Base-by-base conservation (phyloP, 2,797 vertebrate genomes). In the Florisuga fusca region DNA sequence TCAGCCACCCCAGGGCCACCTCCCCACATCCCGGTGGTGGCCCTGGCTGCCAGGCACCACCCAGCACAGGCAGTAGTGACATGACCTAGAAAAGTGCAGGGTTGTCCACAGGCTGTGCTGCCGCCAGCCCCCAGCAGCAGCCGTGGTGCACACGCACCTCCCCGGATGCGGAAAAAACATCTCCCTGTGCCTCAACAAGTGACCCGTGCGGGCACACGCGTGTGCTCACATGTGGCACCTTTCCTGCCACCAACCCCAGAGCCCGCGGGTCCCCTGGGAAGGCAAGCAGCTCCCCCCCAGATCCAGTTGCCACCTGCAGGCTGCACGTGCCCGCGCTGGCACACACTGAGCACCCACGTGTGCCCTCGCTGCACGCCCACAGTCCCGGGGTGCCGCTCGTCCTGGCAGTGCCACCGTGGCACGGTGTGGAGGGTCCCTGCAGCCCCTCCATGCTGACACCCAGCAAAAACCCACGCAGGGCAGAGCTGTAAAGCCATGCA, bases 81-180 rank as follows among this genome's bases (percentile, higher is more conserved):
- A 14, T 93, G 93, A 94, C 95, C 96, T 95, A 95, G 92, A 96
- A 96, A 95, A 90, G 77, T 84, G 9, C 33, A 87, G 91, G 89
- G 84, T 10, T 68, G 23, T 12, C 82, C 82, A 11, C 74, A 33
- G 14, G 3, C 80, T 3, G 63, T 4, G 29, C 76, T 78, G 86
- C 84, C 20, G 4, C 6, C 9, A 38, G 67, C 73, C 53, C 45
- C 81, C 15, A 3, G 88, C 22, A 3, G 54, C 27, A 1, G 31
- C 57, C 38, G 0, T 21, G 7, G 58, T 3, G 17, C 51, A 20
- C 48, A 15, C 18, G 2, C 73, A 16, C 15, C n/a, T 7, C 51
- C 12, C 18, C 19, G 6, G 45, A 19, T 67, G 82, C 21, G 4
- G 29, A 14, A 45, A 18, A 80, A 38, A 38, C 38, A 7, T 6